These are phyloP conservation scores for Akabosia matsudoensis DNA, from an alignment of 1,140 invertebrate genomes.

Conservation along the genomic window DNA sequence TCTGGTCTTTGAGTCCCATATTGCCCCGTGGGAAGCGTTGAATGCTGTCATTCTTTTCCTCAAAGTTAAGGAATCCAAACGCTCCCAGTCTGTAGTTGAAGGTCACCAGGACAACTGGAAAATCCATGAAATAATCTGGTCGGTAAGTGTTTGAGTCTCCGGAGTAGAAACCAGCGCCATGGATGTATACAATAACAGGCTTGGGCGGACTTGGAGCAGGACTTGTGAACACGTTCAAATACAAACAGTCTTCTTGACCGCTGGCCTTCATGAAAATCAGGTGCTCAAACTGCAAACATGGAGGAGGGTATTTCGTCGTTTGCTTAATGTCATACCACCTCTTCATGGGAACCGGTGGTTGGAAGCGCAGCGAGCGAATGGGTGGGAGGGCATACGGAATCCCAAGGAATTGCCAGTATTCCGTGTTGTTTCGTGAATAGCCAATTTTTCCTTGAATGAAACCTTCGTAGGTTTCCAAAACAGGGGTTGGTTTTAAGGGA, in stretches of 20 bases:
- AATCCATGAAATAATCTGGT: background rate
- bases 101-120: background rate
- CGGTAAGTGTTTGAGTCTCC: background rate
- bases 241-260: conserved; percentile 15
- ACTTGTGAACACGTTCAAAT: background rate
- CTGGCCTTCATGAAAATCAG: background rate
- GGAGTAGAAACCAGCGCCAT: background rate
- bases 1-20: conserved; percentile 29
- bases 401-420: conserved; percentile 48
- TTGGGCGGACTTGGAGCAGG: background rate
- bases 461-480: conserved; percentile 16
- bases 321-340: background rate
- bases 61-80: background rate
- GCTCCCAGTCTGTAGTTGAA: conserved; percentile 5
- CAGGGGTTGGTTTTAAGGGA: background rate
- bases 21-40: background rate
- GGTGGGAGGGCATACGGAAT: conserved; percentile 63
- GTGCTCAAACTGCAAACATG: background rate
- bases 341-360: conserved; percentile 28
- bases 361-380: conserved; percentile 58
- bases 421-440: conserved; percentile 6
- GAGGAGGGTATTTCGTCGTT: background rate
- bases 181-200: background rate
- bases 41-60: background rate
- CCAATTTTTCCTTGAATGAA: background rate